Evolutionary conservation across 2,888 invertebrate species (phyloP), one percentile per base, ranked within the genome.

Genomic region (Apamea anceps): DNA sequence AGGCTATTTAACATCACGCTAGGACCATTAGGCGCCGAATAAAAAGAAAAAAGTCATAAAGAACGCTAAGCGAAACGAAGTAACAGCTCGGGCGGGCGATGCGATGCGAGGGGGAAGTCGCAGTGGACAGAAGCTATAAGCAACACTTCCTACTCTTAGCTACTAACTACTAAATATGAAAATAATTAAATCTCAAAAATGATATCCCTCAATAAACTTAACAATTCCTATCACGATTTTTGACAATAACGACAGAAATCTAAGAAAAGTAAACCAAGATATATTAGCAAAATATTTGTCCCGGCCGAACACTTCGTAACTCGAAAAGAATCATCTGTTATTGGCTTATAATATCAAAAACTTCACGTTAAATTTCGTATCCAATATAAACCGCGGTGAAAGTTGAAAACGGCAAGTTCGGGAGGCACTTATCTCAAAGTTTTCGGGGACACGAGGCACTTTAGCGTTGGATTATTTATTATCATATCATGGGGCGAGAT

Each of bases 361-460:
- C 88, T 94, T 93, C 89, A 89, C 91, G 91, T 91, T 92, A 91
- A 93, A 93, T 93, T 93, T 93, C 92, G 92, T 93, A 94, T 93
- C 93, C 92, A 94, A 94, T 94, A 94, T 94, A 94, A 94, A 93
- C 91, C 92, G 93, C 86, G 90, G 91, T 88, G 88, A 88, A 92
- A 92, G 90, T 91, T 90, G 85, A 89, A 87, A 87, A 89, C 88
- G 85, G 85, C 88, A 89, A 92, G 90, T 90, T 91, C 75, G 84
- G 85, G 86, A 84, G 89, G 88, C 91, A 91, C 92, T 94, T 93
- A 92, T 91, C 91, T 89, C 81, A 77, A 86, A 94, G 93, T 89
- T 93, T 94, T 85, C 87, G 91, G 89, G 88, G 89, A 91, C 89
- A 85, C 87, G 89, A 90, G 85, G 90, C 90, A 91, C 90, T 92